phyloP scores from a whole-genome alignment of 2,888 invertebrate genomes.

The Eupeodes luniger region DNA sequence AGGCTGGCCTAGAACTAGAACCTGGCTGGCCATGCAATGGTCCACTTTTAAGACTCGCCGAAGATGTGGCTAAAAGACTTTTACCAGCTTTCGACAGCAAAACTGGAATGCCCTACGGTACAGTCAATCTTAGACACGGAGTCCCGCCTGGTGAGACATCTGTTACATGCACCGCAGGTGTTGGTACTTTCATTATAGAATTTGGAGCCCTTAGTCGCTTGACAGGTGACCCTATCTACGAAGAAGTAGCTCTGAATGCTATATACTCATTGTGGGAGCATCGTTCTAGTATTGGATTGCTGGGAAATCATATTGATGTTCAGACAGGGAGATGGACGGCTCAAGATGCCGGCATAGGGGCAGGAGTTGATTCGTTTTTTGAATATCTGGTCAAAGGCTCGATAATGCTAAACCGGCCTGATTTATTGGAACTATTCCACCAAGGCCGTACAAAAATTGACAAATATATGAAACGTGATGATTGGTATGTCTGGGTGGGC shows the following conservation, averaged over 20 bases:
- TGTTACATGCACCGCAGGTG: slow-evolving; percentile 98
- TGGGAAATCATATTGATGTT: slow-evolving; percentile 99
- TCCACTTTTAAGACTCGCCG: slow-evolving; percentile 95
- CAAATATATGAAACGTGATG: slow-evolving; percentile 94
- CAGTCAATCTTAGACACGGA: slow-evolving; percentile 95
- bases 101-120: slow-evolving; percentile 99
- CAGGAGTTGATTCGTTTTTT: slow-evolving; percentile 98
- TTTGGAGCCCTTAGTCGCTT: slow-evolving; percentile 97
- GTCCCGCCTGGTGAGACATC: slow-evolving; percentile 98
- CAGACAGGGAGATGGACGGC: slow-evolving; percentile 98
- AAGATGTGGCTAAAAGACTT: slow-evolving; percentile 96
- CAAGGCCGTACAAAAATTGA: slow-evolving; percentile 91
- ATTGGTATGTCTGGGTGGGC: slow-evolving; percentile 99
- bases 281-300: slow-evolving; percentile 93
- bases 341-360: slow-evolving; percentile 98
- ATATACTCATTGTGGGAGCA: slow-evolving; percentile 94
- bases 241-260: slow-evolving; percentile 97
- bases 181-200: slow-evolving; percentile 98
- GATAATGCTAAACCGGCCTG: slow-evolving; percentile 94
- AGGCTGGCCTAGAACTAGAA: slow-evolving; percentile 92
- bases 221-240: slow-evolving; percentile 97
- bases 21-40: slow-evolving; percentile 99
- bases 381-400: slow-evolving; percentile 99
- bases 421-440: slow-evolving; percentile 95
- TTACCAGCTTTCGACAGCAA: slow-evolving; percentile 95